A percentile compares a stretch with the other conserved stretches of the same genome.
phyloP scores from a whole-genome alignment of 2,797 vertebrate species.

The Molossus molossus region DNA sequence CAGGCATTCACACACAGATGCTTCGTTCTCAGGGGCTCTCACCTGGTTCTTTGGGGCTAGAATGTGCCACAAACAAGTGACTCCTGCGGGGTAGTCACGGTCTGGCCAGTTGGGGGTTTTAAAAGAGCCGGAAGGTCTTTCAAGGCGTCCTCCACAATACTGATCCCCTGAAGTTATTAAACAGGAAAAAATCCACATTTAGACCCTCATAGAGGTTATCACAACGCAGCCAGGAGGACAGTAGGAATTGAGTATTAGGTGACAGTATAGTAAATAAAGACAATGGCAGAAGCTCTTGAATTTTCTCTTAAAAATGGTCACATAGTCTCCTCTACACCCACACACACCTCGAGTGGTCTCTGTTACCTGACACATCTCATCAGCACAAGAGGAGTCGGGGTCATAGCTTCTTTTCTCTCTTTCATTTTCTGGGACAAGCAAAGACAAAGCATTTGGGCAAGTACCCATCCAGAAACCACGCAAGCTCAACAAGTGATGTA shows the following conservation, averaged over 20 bases:
- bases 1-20: not conserved
- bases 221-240: not conserved
- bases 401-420: not conserved
- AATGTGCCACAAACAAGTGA: constrained; percentile 98
- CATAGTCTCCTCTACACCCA: not conserved
- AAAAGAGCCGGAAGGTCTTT: constrained; percentile 95
- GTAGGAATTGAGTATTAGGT: not conserved
- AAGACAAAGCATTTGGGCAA: not conserved
- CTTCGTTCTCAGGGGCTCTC: constrained; percentile 56
- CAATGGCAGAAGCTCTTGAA: not conserved
- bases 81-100: constrained; percentile 97
- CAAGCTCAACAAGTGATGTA: not conserved
- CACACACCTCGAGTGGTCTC: not conserved
- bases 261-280: not conserved
- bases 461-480: not conserved
- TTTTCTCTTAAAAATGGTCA: constrained; percentile 11
- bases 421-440: not conserved
- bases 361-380: not conserved
- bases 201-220: not conserved
- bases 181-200: constrained; percentile 35
- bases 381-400: not conserved
- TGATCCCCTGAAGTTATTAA: constrained; percentile 93
- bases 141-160: constrained; percentile 97
- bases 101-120: constrained; percentile 99
- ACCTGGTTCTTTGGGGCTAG: constrained; percentile 98